Base-by-base conservation (phyloP, 2,113 vertebrate genomes). In the Pseudopipra pipra region DNA sequence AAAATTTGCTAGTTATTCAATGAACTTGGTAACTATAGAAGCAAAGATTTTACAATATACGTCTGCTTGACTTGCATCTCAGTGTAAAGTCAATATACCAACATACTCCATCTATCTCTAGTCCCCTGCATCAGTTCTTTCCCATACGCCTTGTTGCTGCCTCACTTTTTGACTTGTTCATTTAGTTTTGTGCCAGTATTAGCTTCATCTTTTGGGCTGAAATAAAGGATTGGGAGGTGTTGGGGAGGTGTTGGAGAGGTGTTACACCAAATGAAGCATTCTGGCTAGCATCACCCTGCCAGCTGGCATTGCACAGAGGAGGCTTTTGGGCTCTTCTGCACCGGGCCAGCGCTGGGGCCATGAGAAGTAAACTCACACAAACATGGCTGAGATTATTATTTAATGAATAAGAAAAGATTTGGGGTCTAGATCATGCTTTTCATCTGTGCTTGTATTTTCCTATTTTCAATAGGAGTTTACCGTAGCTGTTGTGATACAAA, bases 91-190 rank as follows among this genome's bases (percentile, higher is more conserved):
- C 43, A 49, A 12, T 44, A 22, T 27, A 11, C 17, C 35, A 22
- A 30, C 23, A 30, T 59, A 17, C 12, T 68, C 8, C 33, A 31
- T 24, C 0, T 1, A 39, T 20, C 79, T 0, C 0, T 28, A 67
- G 47, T 59, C 31, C 39, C 2, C 2, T 15, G 6, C 28, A 41
- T 17, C 43, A 6, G 14, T 30, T 72, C 9, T 65, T 86, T 80
- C 46, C 28, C 44, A 16, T 16, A 44, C 0, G 1, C 18, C 9
- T 37, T 59, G 8, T 27, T 84, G 44, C 54, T 66, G 18, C 24
- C 52, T 74, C 4, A 0, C 24, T 71, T 52, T 18, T 65, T 81
- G 33, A 73, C 35, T 44, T n/a, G 13, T 30, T 85, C 1, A 12
- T 67, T 79, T 54, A 7, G 5, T 9, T 76, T 71, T 83, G 22